A percentile compares a stretch with the other conserved stretches of the same genome.
Conservation (phyloP, 2,888 invertebrate genomes). For the Melipona beecheii region DNA sequence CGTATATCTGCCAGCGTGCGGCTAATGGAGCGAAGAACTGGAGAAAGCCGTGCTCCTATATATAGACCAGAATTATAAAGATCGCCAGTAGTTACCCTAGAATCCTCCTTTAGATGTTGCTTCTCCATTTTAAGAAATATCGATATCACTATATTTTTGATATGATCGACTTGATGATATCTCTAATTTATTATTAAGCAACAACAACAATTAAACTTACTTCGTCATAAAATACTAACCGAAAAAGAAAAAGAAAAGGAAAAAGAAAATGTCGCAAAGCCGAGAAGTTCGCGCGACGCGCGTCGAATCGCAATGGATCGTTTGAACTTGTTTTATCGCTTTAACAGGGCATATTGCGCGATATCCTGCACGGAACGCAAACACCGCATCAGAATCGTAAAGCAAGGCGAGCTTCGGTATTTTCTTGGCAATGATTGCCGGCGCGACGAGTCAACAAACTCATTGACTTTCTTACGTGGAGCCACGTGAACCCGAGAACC, state of each 20-base stretch:
- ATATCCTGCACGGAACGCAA: constrained; percentile 24
- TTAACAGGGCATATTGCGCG: neutral
- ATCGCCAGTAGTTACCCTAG: neutral
- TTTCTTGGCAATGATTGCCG: constrained; percentile 60
- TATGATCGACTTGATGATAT: too few relatives aligned
- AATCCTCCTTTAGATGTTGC: neutral
- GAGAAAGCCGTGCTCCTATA: neutral
- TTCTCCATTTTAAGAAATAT: neutral
- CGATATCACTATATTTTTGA: too few relatives aligned
- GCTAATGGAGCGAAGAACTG: neutral
- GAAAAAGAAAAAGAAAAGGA: too few relatives aligned
- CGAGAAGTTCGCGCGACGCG: neutral
- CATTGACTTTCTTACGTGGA: constrained; percentile 70
- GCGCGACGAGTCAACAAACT: constrained; percentile 72
- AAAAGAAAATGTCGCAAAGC: too few relatives aligned
- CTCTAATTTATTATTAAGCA: too few relatives aligned
- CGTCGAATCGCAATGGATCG: neutral
- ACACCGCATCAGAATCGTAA: constrained; percentile 45
- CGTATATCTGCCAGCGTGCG: neutral
- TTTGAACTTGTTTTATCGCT: constrained; percentile 14
- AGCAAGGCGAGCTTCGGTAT: constrained; percentile 28
- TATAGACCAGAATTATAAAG: neutral
- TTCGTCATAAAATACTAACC: too few relatives aligned
- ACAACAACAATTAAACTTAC: too few relatives aligned
- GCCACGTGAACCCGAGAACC: constrained; percentile 49